Base-by-base conservation (phyloP, 2,797 vertebrate genomes). In the Mustela erminea region DNA sequence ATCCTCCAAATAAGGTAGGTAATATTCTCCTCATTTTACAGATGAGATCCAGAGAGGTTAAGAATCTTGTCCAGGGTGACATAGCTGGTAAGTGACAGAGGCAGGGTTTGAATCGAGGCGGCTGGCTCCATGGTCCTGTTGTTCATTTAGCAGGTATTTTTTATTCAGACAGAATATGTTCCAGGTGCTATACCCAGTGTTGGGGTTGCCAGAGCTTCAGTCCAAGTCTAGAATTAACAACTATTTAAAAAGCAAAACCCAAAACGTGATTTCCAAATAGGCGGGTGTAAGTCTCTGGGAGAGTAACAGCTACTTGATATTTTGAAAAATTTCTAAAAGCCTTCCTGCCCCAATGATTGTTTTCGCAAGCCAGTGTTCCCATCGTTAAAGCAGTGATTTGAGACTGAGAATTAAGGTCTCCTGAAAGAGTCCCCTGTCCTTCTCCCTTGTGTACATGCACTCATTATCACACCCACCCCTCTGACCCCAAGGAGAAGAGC, bases 281-380 rank as follows among this genome's bases (percentile, higher is more conserved):
- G 38, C 4, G 8, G 25, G 72, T 90, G 21, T 41, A 41, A 41
- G 38, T 41, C 38, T 41, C 38, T 41, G 38, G 38, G 38, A 41
- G 38, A 41, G 38, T 41, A 41, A 41, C 38, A 41, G 38, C 23
- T 10, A 52, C 27, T 7, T 14, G 38, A 54, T 94, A n/a, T 90
- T 96, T 62, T 92, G 54, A 81, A 85, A 85, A 75, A 58, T 75
- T 62, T 17, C n/a, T 38, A 2, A 83, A 43, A 72, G 66, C 12
- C 23, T 93, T 62, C 23, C 49, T 80, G 29, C 29, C 29, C 14
- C 70, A 88, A 49, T 52, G 58, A 46, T 64, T 56, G 15, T 87
- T 93, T 93, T 95, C 32, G 82, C 64, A 35, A 87, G n/a, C 82
- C 35, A 78, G 58, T 72, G 77, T 70, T 86, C 8, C 46, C 68